Evolutionary conservation across 2,797 vertebrate genomes (phyloP), one percentile per base, ranked within the genome.

Genomic region (Orientallactaga sibirica): DNA sequence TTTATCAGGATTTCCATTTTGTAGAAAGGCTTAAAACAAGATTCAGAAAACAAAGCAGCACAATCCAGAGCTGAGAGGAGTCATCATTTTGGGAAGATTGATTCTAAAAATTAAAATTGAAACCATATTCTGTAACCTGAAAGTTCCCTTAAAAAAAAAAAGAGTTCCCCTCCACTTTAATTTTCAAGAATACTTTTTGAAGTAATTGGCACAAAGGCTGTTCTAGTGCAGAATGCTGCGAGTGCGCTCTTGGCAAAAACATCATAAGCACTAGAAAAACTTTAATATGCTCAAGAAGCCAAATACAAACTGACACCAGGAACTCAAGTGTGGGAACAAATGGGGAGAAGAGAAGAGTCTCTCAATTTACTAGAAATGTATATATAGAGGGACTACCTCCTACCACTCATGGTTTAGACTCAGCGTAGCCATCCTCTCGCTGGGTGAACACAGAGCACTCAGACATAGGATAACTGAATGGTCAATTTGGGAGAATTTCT

Each of bases 201-300:
- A 98, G 98, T 98, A 98, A 98, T 98, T 98, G 98, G 98, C 97
- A 98, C 98, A 98, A 98, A 98, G 98, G 97, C 96, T 97, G 96
- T 97, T 98, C 95, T 94, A 97, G 95, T 93, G 96, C 98, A 98
- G 98, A 98, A 98, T 98, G 98, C 98, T 99, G 96, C 98, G 98
- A 98, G 98, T 99, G 96, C n/a, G 98, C 99, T 99, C 98, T 98
- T 99, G 99, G 99, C 98, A 99, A 99, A 98, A 99, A 99, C 98
- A 99, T 99, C 98, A 99, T 97, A 99, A 98, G 98, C 98, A 97
- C 97, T 97, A 98, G 98, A 97, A 97, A 98, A 98, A 99, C 98
- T 98, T 99, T 98, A 99, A 99, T 98, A 99, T 98, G 98, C 98
- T 98, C 98, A 97, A 98, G 98, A 98, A 98, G 98, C 98, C 98